Evolutionary conservation across 2,888 invertebrate genomes (phyloP).

Genomic region (Mimumesa dahlbomi): DNA sequence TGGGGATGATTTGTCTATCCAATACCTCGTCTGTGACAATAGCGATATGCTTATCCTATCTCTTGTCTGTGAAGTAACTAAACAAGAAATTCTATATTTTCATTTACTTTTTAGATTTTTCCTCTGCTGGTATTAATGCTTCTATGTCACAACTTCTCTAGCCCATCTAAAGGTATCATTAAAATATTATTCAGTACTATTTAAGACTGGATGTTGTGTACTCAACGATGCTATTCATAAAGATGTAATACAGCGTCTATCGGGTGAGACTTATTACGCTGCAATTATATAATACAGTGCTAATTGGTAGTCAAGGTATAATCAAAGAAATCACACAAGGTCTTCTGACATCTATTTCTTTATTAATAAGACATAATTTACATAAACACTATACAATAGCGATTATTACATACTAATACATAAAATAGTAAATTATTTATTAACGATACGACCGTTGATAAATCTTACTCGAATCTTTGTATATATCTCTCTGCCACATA

Average conservation of each 20-base stretch:
- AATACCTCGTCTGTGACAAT: too few relatives aligned
- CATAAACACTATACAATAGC: constrained; percentile 43
- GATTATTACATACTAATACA: constrained; percentile 36
- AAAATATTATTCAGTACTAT: too few relatives aligned
- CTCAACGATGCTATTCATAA: too few relatives aligned
- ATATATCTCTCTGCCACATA: constrained; percentile 3
- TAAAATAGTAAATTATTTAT: constrained; percentile 28
- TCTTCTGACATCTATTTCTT: constrained; percentile 31
- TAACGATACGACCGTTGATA: constrained; percentile 13
- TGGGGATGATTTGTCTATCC: too few relatives aligned
- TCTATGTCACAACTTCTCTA: too few relatives aligned
- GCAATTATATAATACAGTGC: constrained; percentile 13
- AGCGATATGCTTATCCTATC: too few relatives aligned
- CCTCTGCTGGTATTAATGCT: too few relatives aligned
- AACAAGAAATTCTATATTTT: too few relatives aligned
- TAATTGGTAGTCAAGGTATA: neutral
- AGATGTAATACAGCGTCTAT: neutral
- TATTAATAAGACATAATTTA: constrained; percentile 57
- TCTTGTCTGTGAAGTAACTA: too few relatives aligned
- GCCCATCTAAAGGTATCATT: too few relatives aligned
- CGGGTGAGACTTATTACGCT: neutral
- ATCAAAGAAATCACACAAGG: constrained; percentile 18
- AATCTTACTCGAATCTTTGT: neutral
- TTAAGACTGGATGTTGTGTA: too few relatives aligned
- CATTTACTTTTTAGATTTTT: too few relatives aligned